Evolutionary conservation across 1,140 invertebrate genomes (phyloP).

Genomic region (Listronotus bonariensis): DNA sequence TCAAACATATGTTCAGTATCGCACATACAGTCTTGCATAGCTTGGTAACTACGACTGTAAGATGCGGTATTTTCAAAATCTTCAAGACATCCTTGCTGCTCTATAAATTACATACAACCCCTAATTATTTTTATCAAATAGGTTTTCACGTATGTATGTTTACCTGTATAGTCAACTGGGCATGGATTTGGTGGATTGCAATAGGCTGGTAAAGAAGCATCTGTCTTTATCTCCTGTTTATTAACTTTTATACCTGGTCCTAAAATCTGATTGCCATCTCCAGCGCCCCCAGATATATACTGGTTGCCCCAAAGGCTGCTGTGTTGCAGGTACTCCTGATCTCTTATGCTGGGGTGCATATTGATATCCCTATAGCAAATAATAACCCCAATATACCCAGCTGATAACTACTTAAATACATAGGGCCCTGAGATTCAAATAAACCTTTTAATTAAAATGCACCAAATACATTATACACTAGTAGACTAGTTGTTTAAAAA

Average conservation of each 20-base stretch:
- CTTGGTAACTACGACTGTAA: slow-evolving; percentile 94
- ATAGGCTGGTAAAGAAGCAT: slow-evolving; percentile 93
- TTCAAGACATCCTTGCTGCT: slow-evolving; percentile 74
- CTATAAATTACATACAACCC: slow-evolving; percentile 32
- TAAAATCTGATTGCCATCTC: slow-evolving; percentile 73
- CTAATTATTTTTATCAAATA: too few relatives aligned
- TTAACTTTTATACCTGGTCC: slow-evolving; percentile 64
- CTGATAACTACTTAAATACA: too few relatives aligned
- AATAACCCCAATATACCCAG: too few relatives aligned
- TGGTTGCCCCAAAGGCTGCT: slow-evolving; percentile 85
- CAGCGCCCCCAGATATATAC: slow-evolving; percentile 75
- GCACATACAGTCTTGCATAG: slow-evolving; percentile 94
- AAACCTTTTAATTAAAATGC: too few relatives aligned
- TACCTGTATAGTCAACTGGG: slow-evolving; percentile 83
- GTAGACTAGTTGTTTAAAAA: too few relatives aligned
- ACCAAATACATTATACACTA: too few relatives aligned
- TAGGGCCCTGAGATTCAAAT: too few relatives aligned
- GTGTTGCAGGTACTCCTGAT: slow-evolving; percentile 89
- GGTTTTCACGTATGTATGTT: too few relatives aligned
- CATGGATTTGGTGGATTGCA: slow-evolving; percentile 99
- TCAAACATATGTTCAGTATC: slow-evolving; percentile 99
- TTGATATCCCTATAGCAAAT: slow-evolving; percentile 56
- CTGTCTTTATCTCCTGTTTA: slow-evolving; percentile 81
- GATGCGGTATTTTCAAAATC: slow-evolving; percentile 95
- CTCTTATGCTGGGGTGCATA: slow-evolving; percentile 75